These are phyloP conservation scores for Lymantria monacha DNA, from an alignment of 2,888 invertebrate species.

Conservation along the genomic window DNA sequence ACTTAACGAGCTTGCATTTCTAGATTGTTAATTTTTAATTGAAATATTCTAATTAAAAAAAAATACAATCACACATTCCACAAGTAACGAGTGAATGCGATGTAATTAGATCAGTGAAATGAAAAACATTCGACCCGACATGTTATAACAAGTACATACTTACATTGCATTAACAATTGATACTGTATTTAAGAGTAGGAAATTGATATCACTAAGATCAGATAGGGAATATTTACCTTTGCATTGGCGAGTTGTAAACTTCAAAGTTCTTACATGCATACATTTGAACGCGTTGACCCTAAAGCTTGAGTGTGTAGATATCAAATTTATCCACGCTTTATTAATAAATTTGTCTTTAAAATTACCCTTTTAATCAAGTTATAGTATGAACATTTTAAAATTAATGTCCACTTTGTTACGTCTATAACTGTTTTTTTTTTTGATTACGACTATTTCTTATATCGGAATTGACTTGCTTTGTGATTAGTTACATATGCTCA, in stretches of 20 bases:
- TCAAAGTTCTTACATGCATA: neutral
- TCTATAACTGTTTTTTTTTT: constrained; percentile 27
- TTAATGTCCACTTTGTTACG: constrained; percentile 2
- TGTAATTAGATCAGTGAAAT: constrained; percentile 7
- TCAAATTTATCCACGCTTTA: neutral
- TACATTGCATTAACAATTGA: constrained; percentile 1
- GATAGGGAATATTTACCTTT: neutral
- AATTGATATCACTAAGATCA: neutral
- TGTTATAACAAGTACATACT: neutral
- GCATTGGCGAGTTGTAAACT: neutral
- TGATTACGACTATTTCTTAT: constrained; percentile 19
- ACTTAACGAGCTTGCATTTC: neutral
- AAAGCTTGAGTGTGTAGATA: neutral
- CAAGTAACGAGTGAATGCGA: neutral
- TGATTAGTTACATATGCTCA: constrained; percentile 12
- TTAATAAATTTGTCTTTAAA: neutral
- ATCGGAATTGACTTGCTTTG: constrained; percentile 14
- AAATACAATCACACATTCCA: neutral
- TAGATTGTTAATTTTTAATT: neutral
- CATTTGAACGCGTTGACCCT: neutral
- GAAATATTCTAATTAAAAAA: neutral
- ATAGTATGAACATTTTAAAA: constrained; percentile 6
- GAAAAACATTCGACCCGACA: constrained; percentile 1
- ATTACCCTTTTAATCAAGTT: constrained; percentile 23
- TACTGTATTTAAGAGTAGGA: constrained; percentile 3